These are phyloP conservation scores for Epinotia demarniana DNA, from an alignment of 2,888 invertebrate genomes.

Conservation along the genomic window DNA sequence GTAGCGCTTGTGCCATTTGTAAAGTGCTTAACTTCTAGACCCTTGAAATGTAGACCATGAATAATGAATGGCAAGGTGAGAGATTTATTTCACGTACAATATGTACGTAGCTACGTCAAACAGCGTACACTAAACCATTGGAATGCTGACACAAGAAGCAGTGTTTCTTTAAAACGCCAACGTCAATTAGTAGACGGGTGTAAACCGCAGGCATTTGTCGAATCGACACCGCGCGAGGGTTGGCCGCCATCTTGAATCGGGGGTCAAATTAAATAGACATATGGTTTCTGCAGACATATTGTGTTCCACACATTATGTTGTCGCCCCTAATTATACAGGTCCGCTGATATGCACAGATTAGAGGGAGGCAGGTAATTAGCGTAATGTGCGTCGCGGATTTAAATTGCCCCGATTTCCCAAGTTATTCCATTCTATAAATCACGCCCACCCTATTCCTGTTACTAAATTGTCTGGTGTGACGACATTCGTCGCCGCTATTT, in stretches of 20 bases:
- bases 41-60: slow-evolving; percentile 22
- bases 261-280: slow-evolving; percentile 84
- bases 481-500: slow-evolving; percentile 47
- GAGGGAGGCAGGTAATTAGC: slow-evolving; percentile 68
- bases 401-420: slow-evolving; percentile 61
- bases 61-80: slow-evolving; percentile 19
- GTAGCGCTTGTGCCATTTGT: slow-evolving; percentile 17
- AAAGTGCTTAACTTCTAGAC: slow-evolving; percentile 25
- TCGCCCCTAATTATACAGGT: slow-evolving; percentile 82
- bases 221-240: slow-evolving; percentile 67
- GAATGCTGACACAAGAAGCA: slow-evolving; percentile 65
- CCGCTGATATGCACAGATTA: slow-evolving; percentile 74
- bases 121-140: slow-evolving; percentile 54
- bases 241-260: slow-evolving; percentile 78
- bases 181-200: slow-evolving; percentile 75
- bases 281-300: slow-evolving; percentile 80
- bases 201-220: slow-evolving; percentile 74
- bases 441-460: slow-evolving; percentile 54
- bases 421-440: slow-evolving; percentile 61
- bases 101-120: not conserved
- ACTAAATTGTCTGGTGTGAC: slow-evolving; percentile 53
- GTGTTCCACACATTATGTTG: slow-evolving; percentile 77
- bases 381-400: slow-evolving; percentile 69
- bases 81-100: slow-evolving; percentile 23
- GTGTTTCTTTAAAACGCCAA: slow-evolving; percentile 72